These are phyloP conservation scores for Leptopterna dolabrata DNA, from an alignment of 2,888 invertebrate species.

Conservation along the genomic window DNA sequence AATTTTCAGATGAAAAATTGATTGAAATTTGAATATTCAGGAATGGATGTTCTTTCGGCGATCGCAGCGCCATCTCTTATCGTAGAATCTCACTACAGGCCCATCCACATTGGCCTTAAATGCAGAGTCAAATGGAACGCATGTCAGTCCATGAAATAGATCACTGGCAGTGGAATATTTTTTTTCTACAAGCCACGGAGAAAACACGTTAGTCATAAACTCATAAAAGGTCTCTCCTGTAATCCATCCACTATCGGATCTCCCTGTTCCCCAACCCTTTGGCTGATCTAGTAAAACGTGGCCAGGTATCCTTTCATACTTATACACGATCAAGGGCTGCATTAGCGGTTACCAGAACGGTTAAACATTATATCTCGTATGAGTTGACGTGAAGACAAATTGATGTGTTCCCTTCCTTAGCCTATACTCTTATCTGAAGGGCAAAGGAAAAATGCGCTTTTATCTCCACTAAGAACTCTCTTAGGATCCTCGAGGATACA, in stretches of 20 bases:
- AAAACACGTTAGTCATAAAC: slow-evolving; percentile 66
- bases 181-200: slow-evolving; percentile 65
- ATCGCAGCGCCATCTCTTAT: no score
- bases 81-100: no score
- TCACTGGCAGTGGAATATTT: slow-evolving; percentile 65
- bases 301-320: slow-evolving; percentile 60
- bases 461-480: slow-evolving; percentile 60
- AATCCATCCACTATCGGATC: slow-evolving; percentile 68
- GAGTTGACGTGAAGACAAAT: slow-evolving; percentile 62
- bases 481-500: slow-evolving; percentile 55
- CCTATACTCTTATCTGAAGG: slow-evolving; percentile 59
- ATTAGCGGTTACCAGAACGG: slow-evolving; percentile 63
- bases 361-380: slow-evolving; percentile 65
- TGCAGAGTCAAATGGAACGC: slow-evolving; percentile 64
- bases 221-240: slow-evolving; percentile 66
- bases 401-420: slow-evolving; percentile 63
- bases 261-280: slow-evolving; percentile 66
- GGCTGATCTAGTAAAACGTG: slow-evolving; percentile 59
- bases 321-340: slow-evolving; percentile 61
- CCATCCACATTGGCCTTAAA: slow-evolving; percentile 56
- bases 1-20: no score
- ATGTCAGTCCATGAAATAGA: slow-evolving; percentile 67
- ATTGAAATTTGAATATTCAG: no score
- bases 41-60: no score
- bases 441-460: slow-evolving; percentile 60